Evolutionary conservation across 1,140 invertebrate genomes (phyloP).

Genomic region (Calliopsis andreniformis): DNA sequence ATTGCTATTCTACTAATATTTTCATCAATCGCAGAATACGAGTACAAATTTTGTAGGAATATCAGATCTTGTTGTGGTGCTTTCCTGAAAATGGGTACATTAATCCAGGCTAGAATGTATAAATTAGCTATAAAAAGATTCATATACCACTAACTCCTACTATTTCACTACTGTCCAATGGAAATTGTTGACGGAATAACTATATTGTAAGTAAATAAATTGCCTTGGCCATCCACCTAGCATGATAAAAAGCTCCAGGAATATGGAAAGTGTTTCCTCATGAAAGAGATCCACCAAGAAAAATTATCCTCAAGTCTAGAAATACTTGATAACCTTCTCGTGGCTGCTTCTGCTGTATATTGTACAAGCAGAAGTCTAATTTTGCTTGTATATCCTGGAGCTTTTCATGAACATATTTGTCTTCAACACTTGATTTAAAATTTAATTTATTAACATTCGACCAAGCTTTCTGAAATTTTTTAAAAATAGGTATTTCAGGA

Average conservation of each 20-base stretch:
- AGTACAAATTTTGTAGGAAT: constrained; percentile 57
- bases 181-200: constrained; percentile 62
- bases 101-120: constrained; percentile 67
- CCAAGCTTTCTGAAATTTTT: not conserved
- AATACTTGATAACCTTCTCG: too few relatives aligned
- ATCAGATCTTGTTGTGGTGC: constrained; percentile 66
- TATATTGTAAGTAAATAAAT: too few relatives aligned
- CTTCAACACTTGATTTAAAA: not conserved
- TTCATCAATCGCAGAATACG: not conserved
- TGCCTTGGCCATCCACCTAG: too few relatives aligned
- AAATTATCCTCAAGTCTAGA: too few relatives aligned
- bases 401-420: not conserved
- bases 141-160: constrained; percentile 63
- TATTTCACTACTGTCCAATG: constrained; percentile 61
- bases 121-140: constrained; percentile 63
- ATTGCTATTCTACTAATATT: not conserved
- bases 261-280: too few relatives aligned
- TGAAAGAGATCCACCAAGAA: too few relatives aligned
- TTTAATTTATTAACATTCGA: not conserved
- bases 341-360: too few relatives aligned
- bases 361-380: too few relatives aligned
- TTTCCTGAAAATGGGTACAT: constrained; percentile 43
- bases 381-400: too few relatives aligned
- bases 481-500: not conserved
- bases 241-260: too few relatives aligned